These are phyloP conservation scores for Sigmodon hispidus DNA, from an alignment of 2,113 vertebrate species.

Conservation along the genomic window DNA sequence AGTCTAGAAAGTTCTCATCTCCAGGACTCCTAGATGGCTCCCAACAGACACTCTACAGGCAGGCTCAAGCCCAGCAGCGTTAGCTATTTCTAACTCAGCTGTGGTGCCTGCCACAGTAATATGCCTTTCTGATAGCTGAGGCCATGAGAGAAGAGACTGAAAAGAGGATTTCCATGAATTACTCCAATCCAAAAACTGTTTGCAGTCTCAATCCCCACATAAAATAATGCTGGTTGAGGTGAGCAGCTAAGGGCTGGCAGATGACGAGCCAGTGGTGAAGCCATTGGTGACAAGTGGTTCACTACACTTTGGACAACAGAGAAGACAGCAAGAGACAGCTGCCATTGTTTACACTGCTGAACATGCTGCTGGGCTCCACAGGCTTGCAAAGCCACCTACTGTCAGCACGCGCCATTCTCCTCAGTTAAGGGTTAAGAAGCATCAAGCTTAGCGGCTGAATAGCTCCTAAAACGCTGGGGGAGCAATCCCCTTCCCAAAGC, in stretches of 20 bases:
- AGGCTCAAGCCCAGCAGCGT: background rate
- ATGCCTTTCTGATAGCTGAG: background rate
- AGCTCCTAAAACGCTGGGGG: constrained; percentile 7
- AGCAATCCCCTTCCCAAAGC: constrained; percentile 39
- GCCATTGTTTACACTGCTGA: constrained; percentile 64
- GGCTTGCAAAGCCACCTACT: constrained; percentile 42
- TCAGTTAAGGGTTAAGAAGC: constrained; percentile 62
- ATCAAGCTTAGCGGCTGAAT: constrained; percentile 43
- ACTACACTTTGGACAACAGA: constrained; percentile 62
- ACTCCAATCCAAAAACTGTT: constrained; percentile 43
- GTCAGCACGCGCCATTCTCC: constrained; percentile 60
- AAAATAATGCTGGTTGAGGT: constrained; percentile 9
- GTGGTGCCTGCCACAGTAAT: background rate
- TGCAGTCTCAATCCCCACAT: constrained; percentile 26
- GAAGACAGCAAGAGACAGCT: constrained; percentile 69
- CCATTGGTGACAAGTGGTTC: constrained; percentile 40
- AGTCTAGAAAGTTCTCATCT: constrained; percentile 6
- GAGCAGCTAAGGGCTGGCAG: background rate
- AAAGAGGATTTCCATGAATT: constrained; percentile 26
- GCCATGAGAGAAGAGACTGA: background rate
- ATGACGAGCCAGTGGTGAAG: constrained; percentile 72
- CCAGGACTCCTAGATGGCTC: constrained; percentile 18
- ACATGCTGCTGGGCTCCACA: constrained; percentile 16
- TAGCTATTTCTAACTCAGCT: background rate
- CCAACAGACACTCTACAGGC: background rate